Percentiles rank a stretch among this genome's conserved stretches.
phyloP scores from a whole-genome alignment of 1,140 invertebrate genomes.

The Orchesella cincta region DNA sequence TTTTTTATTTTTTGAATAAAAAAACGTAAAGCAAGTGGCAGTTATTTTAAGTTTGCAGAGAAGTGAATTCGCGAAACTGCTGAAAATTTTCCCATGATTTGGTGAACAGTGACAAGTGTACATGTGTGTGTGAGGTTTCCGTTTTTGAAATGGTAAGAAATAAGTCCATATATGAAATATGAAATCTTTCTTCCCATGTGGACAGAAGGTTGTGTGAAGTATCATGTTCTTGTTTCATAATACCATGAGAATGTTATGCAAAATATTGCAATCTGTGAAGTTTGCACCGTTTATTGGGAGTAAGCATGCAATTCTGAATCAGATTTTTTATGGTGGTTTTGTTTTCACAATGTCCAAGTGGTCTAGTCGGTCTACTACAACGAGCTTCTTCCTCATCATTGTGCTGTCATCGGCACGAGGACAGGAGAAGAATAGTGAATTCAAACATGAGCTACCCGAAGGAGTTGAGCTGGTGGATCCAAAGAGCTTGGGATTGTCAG shows the following conservation, averaged over 20 bases:
- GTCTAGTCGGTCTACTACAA: neutral
- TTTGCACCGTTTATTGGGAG: no score
- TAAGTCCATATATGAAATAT: neutral
- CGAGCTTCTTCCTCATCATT: neutral
- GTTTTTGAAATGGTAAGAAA: conserved; percentile 20
- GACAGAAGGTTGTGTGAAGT: no score
- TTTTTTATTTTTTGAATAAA: no score
- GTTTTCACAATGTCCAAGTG: conserved; percentile 11
- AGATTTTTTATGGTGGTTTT: neutral
- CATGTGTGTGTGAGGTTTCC: conserved; percentile 11
- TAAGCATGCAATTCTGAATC: neutral
- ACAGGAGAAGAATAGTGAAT: conserved; percentile 10
- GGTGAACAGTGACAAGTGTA: neutral
- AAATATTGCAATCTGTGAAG: no score
- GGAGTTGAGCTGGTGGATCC: conserved; percentile 35
- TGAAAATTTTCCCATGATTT: conserved; percentile 9
- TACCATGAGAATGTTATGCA: no score
- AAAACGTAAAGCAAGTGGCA: conserved; percentile 13
- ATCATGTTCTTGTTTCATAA: neutral
- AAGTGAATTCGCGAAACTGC: neutral
- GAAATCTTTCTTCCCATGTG: no score
- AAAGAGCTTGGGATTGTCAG: conserved; percentile 33
- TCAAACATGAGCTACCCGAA: conserved; percentile 24
- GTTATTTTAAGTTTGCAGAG: neutral
- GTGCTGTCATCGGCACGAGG: neutral